These are phyloP conservation scores for Aplocera efformata DNA, from an alignment of 2,888 invertebrate genomes.

Conservation along the genomic window DNA sequence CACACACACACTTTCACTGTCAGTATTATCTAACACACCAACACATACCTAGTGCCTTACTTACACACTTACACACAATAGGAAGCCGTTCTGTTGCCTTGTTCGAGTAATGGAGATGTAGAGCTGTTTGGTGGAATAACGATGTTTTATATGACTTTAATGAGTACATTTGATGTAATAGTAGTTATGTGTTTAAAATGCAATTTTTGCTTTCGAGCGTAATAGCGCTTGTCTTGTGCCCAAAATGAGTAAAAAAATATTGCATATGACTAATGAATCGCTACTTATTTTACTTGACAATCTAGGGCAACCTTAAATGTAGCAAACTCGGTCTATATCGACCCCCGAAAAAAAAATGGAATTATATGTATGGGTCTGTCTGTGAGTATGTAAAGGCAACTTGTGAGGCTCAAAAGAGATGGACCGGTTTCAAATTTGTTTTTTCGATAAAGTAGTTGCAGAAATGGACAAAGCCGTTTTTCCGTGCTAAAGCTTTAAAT, in stretches of 20 bases:
- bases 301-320: not conserved
- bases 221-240: constrained; percentile 3
- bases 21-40: constrained; percentile 75
- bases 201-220: constrained; percentile 16
- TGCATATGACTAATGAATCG: too few species aligned
- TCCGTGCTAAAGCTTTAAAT: too few species aligned
- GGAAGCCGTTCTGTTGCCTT: constrained; percentile 58
- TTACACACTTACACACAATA: constrained; percentile 73
- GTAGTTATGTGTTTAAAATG: constrained; percentile 14
- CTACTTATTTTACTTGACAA: too few species aligned
- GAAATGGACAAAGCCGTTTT: too few species aligned
- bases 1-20: constrained; percentile 77
- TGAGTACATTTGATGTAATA: constrained; percentile 9
- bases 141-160: constrained; percentile 18
- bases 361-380: too few species aligned
- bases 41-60: constrained; percentile 70
- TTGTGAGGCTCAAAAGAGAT: too few species aligned
- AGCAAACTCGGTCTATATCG: too few species aligned
- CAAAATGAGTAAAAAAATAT: not conserved
- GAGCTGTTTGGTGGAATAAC: constrained; percentile 17
- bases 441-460: too few species aligned
- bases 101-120: constrained; percentile 30
- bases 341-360: too few species aligned
- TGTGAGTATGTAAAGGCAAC: too few species aligned
- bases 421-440: too few species aligned